Evolutionary conservation across 2,113 vertebrate genomes (phyloP).

Genomic region (Menidia beryllina): DNA sequence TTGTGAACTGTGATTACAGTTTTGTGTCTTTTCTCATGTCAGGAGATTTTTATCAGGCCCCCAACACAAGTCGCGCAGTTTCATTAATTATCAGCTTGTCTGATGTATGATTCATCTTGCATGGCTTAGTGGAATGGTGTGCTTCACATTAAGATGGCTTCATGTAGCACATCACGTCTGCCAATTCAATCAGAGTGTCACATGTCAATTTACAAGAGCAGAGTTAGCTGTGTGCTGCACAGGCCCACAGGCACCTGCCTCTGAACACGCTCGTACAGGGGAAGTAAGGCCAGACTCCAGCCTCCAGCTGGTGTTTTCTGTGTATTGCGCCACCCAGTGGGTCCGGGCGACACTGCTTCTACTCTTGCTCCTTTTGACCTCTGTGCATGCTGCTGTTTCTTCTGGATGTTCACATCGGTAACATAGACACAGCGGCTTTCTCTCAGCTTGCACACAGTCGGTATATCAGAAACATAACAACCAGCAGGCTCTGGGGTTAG

Average conservation of each 20-base stretch:
- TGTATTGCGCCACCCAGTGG: constrained; percentile 80
- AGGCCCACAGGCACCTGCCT: constrained; percentile 34
- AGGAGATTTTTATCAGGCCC: not conserved
- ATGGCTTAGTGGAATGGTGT: not conserved
- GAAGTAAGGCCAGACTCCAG: constrained; percentile 18
- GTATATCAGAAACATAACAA: not conserved
- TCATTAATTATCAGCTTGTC: constrained; percentile 4
- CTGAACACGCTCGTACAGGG: not conserved
- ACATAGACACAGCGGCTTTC: not conserved
- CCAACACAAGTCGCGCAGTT: not conserved
- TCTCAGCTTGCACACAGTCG: not conserved
- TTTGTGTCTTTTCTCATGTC: constrained; percentile 3
- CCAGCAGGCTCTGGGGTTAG: not conserved
- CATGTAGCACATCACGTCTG: constrained; percentile 25
- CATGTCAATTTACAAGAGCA: constrained; percentile 44
- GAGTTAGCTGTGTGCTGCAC: constrained; percentile 32
- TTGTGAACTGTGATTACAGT: constrained; percentile 10
- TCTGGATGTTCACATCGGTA: not conserved
- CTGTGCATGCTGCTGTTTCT: constrained; percentile 33
- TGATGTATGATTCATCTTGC: constrained; percentile 17
- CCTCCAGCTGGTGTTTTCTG: constrained; percentile 40
- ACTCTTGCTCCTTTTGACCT: constrained; percentile 43
- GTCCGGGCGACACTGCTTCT: not conserved
- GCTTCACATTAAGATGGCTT: constrained; percentile 37
- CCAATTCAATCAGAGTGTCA: constrained; percentile 37